These are phyloP conservation scores for Lateolabrax maculatus DNA, from an alignment of 2,797 vertebrate genomes.

Conservation along the genomic window DNA sequence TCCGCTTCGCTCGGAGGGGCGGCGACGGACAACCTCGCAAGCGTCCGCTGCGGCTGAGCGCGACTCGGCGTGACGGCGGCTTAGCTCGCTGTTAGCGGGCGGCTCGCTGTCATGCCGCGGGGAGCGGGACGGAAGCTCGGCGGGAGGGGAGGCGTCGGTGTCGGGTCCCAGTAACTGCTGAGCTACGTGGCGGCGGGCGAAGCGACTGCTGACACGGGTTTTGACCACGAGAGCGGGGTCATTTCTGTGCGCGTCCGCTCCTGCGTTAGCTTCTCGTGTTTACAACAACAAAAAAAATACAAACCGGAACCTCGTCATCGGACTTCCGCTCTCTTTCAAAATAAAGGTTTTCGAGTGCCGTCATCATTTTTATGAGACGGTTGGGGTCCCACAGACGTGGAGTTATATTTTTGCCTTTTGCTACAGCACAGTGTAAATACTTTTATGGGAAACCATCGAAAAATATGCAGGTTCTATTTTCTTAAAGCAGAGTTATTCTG, in stretches of 20 bases:
- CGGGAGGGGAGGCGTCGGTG: background rate
- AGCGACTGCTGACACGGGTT: conserved; percentile 12
- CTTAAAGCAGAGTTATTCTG: too few relatives aligned
- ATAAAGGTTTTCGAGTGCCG: too few relatives aligned
- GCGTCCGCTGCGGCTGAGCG: background rate
- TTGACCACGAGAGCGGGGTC: background rate
- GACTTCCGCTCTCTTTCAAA: too few relatives aligned
- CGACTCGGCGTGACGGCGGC: conserved; percentile 11
- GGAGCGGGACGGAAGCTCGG: background rate
- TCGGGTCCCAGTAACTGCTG: background rate
- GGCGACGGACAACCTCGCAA: background rate
- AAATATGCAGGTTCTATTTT: too few relatives aligned
- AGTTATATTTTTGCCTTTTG: too few relatives aligned
- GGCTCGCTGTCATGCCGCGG: conserved; percentile 26
- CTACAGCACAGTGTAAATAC: too few relatives aligned
- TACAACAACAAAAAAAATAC: conserved; percentile 58
- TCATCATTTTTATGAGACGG: too few relatives aligned
- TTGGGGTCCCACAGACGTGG: too few relatives aligned
- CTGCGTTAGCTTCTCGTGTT: conserved; percentile 71
- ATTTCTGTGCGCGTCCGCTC: conserved; percentile 34
- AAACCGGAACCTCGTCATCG: too few relatives aligned
- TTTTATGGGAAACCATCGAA: too few relatives aligned
- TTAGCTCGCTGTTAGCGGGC: conserved; percentile 45
- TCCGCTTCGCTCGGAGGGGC: background rate
- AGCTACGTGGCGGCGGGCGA: background rate